These are phyloP conservation scores for Formica selysi DNA, from an alignment of 1,140 invertebrate genomes.

Conservation along the genomic window DNA sequence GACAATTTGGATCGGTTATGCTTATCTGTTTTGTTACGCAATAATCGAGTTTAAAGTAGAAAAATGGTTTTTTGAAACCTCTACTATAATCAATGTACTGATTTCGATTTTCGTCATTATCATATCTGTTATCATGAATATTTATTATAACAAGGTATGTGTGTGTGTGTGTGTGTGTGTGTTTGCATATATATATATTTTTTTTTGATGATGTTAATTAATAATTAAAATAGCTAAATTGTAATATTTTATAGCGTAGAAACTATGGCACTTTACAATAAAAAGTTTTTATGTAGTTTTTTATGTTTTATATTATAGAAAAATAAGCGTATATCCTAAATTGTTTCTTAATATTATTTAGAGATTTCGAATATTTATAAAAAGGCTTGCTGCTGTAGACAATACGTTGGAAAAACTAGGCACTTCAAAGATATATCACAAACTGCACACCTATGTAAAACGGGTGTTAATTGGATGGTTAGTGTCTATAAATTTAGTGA, in stretches of 20 bases:
- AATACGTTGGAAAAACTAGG: conserved; percentile 38
- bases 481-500: not conserved
- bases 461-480: conserved; percentile 4
- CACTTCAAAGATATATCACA: conserved; percentile 6
- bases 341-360: not conserved
- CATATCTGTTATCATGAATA: not conserved
- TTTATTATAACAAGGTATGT: not conserved
- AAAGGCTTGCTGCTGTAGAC: conserved; percentile 26
- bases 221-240: not conserved
- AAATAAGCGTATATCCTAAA: not conserved
- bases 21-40: not conserved
- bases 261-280: too few species aligned
- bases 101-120: not conserved
- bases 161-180: not conserved
- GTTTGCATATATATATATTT: not conserved
- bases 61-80: not conserved
- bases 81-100: not conserved
- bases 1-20: conserved; percentile 6
- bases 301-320: not conserved
- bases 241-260: not conserved
- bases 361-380: conserved; percentile 28
- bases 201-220: not conserved
- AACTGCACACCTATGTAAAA: not conserved
- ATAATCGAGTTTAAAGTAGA: not conserved
- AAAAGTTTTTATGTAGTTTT: not conserved